Percentiles rank a stretch among this genome's conserved stretches.
These are phyloP conservation scores for Hypercompe scribonia DNA, from an alignment of 2,888 invertebrate species.

Conservation along the genomic window DNA sequence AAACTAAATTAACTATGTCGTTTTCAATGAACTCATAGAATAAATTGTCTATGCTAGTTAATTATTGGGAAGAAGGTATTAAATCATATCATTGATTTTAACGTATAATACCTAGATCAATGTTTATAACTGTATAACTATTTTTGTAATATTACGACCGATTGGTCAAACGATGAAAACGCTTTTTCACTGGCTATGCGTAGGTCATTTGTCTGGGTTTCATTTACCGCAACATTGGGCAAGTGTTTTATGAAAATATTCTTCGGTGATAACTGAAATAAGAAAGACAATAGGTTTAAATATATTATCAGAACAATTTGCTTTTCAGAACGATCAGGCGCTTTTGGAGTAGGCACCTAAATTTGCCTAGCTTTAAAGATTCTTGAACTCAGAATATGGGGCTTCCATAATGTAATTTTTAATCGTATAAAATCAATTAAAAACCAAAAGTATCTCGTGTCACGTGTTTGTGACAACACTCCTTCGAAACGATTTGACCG, in stretches of 20 bases:
- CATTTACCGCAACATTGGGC: conserved; percentile 45
- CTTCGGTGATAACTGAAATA: conserved; percentile 73
- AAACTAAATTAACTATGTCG: neutral
- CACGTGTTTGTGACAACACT: too few species aligned
- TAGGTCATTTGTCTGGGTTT: conserved; percentile 25
- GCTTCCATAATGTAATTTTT: too few species aligned
- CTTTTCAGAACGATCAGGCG: neutral
- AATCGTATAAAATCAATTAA: too few species aligned
- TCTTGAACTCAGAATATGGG: neutral
- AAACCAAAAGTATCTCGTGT: too few species aligned
- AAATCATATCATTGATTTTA: too few species aligned
- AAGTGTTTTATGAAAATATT: conserved; percentile 67
- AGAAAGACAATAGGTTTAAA: conserved; percentile 15
- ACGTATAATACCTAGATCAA: too few species aligned
- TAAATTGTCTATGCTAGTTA: neutral
- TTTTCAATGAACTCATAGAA: neutral
- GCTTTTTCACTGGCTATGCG: conserved; percentile 30
- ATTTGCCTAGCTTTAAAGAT: neutral
- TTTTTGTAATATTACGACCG: conserved; percentile 36
- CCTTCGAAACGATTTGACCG: too few species aligned
- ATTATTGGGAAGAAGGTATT: too few species aligned
- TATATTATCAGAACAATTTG: neutral
- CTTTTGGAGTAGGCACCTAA: too few species aligned
- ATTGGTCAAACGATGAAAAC: conserved; percentile 59
- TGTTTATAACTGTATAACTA: neutral